These are phyloP conservation scores for Gymnorhina tibicen DNA, from an alignment of 2,113 vertebrate species.

Conservation along the genomic window DNA sequence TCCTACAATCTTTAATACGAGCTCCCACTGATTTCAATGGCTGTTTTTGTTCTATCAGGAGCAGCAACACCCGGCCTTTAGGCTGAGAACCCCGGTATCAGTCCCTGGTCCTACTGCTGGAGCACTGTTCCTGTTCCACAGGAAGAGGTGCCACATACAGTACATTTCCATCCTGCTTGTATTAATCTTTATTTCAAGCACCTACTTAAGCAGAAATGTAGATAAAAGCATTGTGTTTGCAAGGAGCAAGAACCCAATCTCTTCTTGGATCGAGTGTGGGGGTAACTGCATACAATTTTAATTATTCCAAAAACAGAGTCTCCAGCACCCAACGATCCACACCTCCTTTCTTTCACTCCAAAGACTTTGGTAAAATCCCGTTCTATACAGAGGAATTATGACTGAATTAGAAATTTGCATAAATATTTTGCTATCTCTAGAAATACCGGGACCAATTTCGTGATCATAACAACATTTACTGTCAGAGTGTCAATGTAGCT, in stretches of 20 bases:
- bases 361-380: neutral
- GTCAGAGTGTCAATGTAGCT: neutral
- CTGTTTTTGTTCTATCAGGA: neutral
- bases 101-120: neutral
- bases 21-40: neutral
- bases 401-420: neutral
- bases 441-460: neutral
- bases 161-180: neutral
- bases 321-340: neutral
- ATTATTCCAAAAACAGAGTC: neutral
- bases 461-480: neutral
- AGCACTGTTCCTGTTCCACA: neutral
- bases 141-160: neutral
- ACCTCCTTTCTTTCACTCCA: neutral
- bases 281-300: neutral
- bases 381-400: neutral
- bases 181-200: conserved; percentile 51
- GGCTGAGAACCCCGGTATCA: neutral
- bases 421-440: neutral
- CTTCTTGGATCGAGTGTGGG: neutral
- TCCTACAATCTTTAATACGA: neutral
- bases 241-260: conserved; percentile 1
- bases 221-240: conserved; percentile 7
- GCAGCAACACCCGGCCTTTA: neutral
- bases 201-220: conserved; percentile 13